Evolutionary conservation across 2,888 invertebrate genomes (phyloP), one percentile per base, ranked within the genome.

Genomic region (Tridacna gigas): DNA sequence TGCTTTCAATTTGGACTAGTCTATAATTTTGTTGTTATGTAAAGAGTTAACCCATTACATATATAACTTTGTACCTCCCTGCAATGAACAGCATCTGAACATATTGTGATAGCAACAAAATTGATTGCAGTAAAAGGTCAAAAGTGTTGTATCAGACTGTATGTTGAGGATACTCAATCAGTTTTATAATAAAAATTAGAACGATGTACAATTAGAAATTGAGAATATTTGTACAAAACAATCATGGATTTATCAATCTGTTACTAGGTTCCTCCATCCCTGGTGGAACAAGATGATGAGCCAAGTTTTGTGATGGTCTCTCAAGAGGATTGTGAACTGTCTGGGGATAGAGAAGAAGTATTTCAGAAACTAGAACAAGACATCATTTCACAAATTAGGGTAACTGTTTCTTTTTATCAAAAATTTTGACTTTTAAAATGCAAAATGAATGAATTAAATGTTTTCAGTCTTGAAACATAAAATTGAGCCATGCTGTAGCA

Each of bases 321-420:
- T 26, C 83, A 89, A 12, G 93, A 91, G 67, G 91, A 93, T 47
- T 91, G 89, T 81, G 86, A 89, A 48, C 86, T 92, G 11, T 88
- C 96, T 22, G 95, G 95, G 12, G 95, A 95, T 84, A 90, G 94
- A 66, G 94, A 95, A 77, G 97, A 98, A 91, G 96, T 97, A 45
- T 96, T 96, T 91, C 95, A 97, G 11, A 96, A 97, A 75, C 95
- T 99, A 22, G 97, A 98, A 93, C 96, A 96, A 77, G 98, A 98
- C 94, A 95, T 99, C 67, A 96, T 96, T 22, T 96, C 91, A 56
- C 95, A 95, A 86, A 92, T 93, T 18, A 84, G 91, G 88, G 93
- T 92, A 74, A 77, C 37, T 37, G 7, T 37, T 37, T 37, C 37
- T 37, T 37, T 37, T 37, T 37, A 37, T 37, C 88, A 79, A 12